These are phyloP conservation scores for Trachymyrmex cornetzi DNA, from an alignment of 1,140 invertebrate species.

Conservation along the genomic window DNA sequence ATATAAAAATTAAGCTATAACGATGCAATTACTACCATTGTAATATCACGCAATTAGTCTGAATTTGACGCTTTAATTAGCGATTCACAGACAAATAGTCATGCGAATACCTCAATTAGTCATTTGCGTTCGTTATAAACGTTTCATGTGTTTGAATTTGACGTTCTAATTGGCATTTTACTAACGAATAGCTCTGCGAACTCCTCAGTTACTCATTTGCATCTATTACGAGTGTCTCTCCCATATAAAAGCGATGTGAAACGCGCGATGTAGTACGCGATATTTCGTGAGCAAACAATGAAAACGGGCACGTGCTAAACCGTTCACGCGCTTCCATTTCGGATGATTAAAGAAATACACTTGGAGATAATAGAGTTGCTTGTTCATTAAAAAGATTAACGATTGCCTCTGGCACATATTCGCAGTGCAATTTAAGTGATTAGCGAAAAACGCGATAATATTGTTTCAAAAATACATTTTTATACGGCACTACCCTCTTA, in stretches of 20 bases:
- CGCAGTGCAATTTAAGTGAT: neutral
- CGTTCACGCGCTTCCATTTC: neutral
- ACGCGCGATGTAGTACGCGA: conserved; percentile 41
- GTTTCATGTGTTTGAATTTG: conserved; percentile 5
- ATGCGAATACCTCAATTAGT: neutral
- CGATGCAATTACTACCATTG: too few relatives aligned
- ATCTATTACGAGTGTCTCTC: conserved; percentile 31
- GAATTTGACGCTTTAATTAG: conserved; percentile 7
- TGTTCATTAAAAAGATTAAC: conserved; percentile 54
- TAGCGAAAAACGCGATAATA: neutral
- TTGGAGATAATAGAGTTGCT: neutral
- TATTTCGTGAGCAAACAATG: conserved; percentile 13
- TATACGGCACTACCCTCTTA: neutral
- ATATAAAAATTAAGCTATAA: neutral
- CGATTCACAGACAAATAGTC: conserved; percentile 26
- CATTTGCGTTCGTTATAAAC: neutral
- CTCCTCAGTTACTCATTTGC: neutral
- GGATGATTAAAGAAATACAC: conserved; percentile 9
- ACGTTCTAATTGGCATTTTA: conserved; percentile 20
- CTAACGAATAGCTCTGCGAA: conserved; percentile 6
- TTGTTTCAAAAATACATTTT: conserved; percentile 28
- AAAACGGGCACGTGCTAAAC: conserved; percentile 24
- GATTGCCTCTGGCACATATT: conserved; percentile 1
- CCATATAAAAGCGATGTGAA: conserved; percentile 19
- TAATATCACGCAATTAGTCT: neutral